Base-by-base conservation (phyloP, 2,888 invertebrate genomes). In the Tipula unca region DNA sequence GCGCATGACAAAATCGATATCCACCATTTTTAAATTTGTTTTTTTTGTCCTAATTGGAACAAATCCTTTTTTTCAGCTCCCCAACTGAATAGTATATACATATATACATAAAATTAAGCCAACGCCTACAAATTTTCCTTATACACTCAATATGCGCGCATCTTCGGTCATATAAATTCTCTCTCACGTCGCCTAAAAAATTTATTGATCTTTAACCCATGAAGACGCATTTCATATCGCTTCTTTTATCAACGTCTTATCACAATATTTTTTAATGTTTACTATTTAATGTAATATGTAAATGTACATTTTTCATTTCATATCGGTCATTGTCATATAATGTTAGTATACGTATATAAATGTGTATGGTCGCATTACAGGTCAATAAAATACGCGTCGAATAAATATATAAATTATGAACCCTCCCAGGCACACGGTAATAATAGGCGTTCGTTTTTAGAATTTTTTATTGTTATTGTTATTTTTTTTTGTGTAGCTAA, bases 1-100 rank as follows among this genome's bases (percentile, higher is more conserved):
- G 69, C 69, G 69, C 69, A 69, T 69, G 69, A 69, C 69, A 69
- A 69, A 69, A 69, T 69, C 69, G 10, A 69, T 69, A 69, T 69
- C 69, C 69, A 69, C 69, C 69, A 69, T 69, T 69, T 69, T 69
- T 69, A 25, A 69, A n/a, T n/a, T n/a, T n/a, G n/a, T n/a, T n/a
- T n/a, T n/a, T n/a, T n/a, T n/a, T n/a, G n/a, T 69, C 20, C 69
- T 25, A 69, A 25, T 69, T 1, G 69, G 69, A 1, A 69, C 4
- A 69, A 25, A 10, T 25, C 69, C 25, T 69, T 69, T 69, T 48
- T 17, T 17, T n/a, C 5, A 4, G 48, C 48, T 54, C 48, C 48
- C 48, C 48, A 54, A 54, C 48, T 54, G 8, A 54, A n/a, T 6
- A 32, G 32, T 32, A 32, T 32, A 32, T 17, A 69, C n/a, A n/a